Evolutionary conservation across 1,140 invertebrate species (phyloP).

Genomic region (Tetraneura akinire): DNA sequence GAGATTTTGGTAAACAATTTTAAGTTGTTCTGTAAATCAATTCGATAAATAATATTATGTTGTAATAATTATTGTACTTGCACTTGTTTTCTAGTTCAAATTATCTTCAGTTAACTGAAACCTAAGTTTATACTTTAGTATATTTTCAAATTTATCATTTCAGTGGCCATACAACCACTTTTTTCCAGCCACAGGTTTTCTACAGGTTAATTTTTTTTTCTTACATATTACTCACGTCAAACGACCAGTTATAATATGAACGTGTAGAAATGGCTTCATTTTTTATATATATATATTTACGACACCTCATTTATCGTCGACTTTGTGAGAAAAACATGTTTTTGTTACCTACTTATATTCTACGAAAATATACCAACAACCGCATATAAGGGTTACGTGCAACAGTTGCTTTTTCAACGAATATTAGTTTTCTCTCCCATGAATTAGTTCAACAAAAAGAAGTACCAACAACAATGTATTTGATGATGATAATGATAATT

Average conservation of each 20-base stretch:
- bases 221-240: constrained; percentile 5
- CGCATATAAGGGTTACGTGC: background rate
- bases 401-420: background rate
- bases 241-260: constrained; percentile 1
- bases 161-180: constrained; percentile 3
- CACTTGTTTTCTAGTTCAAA: background rate
- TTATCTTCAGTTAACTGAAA: background rate
- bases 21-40: background rate
- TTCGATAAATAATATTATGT: background rate
- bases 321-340: background rate
- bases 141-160: constrained; percentile 25
- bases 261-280: background rate
- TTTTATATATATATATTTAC: background rate
- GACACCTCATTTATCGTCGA: constrained; percentile 21
- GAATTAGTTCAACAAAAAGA: background rate
- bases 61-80: too few species aligned
- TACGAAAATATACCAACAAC: background rate
- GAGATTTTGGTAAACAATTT: too few species aligned
- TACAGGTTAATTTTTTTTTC: background rate
- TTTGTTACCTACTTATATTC: background rate
- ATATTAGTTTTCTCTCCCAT: background rate
- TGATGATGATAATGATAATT: constrained; percentile 11
- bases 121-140: background rate
- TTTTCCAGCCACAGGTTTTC: too few species aligned
- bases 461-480: background rate